These are phyloP conservation scores for Artemia franciscana DNA, from an alignment of 1,140 invertebrate species.

Conservation along the genomic window DNA sequence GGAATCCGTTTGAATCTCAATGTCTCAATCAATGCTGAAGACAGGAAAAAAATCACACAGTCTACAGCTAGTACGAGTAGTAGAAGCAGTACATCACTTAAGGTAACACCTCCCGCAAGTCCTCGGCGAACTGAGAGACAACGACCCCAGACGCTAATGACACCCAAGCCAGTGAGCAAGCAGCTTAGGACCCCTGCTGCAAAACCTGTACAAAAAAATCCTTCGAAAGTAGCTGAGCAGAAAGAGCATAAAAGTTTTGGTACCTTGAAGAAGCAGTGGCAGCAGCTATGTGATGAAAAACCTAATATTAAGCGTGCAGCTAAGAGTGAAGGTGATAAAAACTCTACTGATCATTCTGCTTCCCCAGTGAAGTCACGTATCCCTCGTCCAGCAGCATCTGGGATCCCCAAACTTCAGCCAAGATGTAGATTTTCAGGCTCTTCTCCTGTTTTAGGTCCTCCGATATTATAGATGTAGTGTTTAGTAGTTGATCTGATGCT, in stretches of 20 bases:
- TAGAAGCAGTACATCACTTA: neutral
- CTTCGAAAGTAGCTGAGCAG: neutral
- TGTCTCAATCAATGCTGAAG: neutral
- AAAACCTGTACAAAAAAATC: neutral
- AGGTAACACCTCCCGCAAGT: slow-evolving; percentile 1
- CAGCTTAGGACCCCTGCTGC: neutral
- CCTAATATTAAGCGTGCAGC: neutral
- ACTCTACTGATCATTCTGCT: too few relatives aligned
- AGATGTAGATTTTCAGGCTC: neutral
- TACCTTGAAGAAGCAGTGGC: slow-evolving; percentile 8
- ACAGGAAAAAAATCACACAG: neutral
- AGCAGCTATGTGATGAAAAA: slow-evolving; percentile 5
- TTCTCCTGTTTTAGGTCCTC: neutral
- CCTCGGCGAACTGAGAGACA: neutral
- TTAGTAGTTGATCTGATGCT: too few relatives aligned
- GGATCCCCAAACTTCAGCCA: neutral
- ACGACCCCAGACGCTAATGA: neutral
- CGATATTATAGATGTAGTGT: neutral
- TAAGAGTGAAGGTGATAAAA: neutral
- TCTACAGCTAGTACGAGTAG: neutral
- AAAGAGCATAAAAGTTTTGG: slow-evolving; percentile 4
- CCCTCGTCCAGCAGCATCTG: slow-evolving; percentile 6
- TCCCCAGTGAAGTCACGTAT: slow-evolving; percentile 5
- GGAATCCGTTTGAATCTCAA: slow-evolving; percentile 38
- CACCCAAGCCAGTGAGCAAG: slow-evolving; percentile 3